Evolutionary conservation across 2,888 invertebrate genomes (phyloP).

Genomic region (Strigamia transsilvanica): DNA sequence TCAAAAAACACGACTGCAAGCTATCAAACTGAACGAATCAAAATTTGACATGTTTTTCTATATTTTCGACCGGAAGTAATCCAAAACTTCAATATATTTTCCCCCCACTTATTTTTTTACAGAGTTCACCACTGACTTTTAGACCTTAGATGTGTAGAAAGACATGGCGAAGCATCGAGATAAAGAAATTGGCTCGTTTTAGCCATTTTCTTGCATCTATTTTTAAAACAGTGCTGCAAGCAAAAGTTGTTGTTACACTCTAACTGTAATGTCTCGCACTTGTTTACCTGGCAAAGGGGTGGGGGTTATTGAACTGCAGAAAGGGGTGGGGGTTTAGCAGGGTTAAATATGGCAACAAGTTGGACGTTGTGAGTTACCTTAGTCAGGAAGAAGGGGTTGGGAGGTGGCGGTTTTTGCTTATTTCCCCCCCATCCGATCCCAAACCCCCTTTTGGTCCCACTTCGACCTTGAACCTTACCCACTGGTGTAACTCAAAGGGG

Average conservation of each 20-base stretch:
- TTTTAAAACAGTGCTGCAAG: background rate
- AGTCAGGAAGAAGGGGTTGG: slow-evolving; percentile 3
- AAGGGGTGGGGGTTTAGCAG: slow-evolving; percentile 3
- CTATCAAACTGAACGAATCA: too few species aligned
- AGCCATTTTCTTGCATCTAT: background rate
- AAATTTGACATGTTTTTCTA: background rate
- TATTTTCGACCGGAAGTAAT: background rate
- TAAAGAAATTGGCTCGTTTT: background rate
- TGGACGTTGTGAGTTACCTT: slow-evolving; percentile 23
- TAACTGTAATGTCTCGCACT: slow-evolving; percentile 37
- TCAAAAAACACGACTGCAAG: too few species aligned
- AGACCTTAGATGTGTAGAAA: background rate
- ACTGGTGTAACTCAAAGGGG: slow-evolving; percentile 41
- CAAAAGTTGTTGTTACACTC: slow-evolving; percentile 1
- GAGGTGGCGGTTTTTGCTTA: background rate
- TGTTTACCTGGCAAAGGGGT: slow-evolving; percentile 23
- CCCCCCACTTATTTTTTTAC: background rate
- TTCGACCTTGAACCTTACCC: slow-evolving; percentile 40
- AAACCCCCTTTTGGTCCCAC: slow-evolving; percentile 34
- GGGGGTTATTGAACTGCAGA: slow-evolving; percentile 11
- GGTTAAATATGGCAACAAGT: slow-evolving; percentile 33
- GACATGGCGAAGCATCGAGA: background rate
- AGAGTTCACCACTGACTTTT: background rate
- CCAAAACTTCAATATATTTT: background rate
- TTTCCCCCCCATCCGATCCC: slow-evolving; percentile 1